phyloP scores from a whole-genome alignment of 2,797 vertebrate species.

The Brachyalestes nurse region DNA sequence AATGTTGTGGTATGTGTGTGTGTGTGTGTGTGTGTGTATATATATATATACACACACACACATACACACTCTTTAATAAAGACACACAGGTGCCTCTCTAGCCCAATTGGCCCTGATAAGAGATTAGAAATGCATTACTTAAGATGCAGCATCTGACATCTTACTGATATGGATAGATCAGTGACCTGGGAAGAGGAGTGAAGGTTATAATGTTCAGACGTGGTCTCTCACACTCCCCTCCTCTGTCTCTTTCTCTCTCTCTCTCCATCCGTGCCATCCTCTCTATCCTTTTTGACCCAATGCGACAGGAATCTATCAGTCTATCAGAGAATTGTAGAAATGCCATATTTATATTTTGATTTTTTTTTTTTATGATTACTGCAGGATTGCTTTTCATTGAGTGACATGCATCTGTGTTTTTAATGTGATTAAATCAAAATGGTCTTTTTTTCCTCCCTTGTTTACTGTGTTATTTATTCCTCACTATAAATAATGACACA shows the following conservation, averaged over 20 bases:
- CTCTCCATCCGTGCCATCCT: neutral
- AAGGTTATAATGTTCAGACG: neutral
- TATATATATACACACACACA: neutral
- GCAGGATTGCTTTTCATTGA: slow-evolving; percentile 66
- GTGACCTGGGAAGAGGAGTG: neutral
- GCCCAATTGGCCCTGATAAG: too few relatives aligned
- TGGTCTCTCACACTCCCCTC: slow-evolving; percentile 61
- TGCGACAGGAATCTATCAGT: slow-evolving; percentile 29
- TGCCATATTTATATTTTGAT: slow-evolving; percentile 57
- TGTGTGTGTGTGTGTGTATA: too few relatives aligned
- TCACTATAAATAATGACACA: neutral
- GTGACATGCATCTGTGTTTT: slow-evolving; percentile 76
- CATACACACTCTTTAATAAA: neutral
- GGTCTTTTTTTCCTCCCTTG: slow-evolving; percentile 20
- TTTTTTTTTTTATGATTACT: slow-evolving; percentile 54
- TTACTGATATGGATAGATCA: neutral
- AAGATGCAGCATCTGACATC: neutral
- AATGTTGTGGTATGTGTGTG: too few relatives aligned
- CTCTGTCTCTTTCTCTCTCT: slow-evolving; percentile 54
- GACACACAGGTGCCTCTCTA: neutral
- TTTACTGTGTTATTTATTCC: slow-evolving; percentile 3
- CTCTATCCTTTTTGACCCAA: slow-evolving; percentile 44
- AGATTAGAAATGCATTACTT: neutral
- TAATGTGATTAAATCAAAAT: slow-evolving; percentile 78
- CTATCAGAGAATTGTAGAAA: slow-evolving; percentile 43